These are phyloP conservation scores for Serripes groenlandicus DNA, from an alignment of 2,888 invertebrate genomes.

Conservation along the genomic window DNA sequence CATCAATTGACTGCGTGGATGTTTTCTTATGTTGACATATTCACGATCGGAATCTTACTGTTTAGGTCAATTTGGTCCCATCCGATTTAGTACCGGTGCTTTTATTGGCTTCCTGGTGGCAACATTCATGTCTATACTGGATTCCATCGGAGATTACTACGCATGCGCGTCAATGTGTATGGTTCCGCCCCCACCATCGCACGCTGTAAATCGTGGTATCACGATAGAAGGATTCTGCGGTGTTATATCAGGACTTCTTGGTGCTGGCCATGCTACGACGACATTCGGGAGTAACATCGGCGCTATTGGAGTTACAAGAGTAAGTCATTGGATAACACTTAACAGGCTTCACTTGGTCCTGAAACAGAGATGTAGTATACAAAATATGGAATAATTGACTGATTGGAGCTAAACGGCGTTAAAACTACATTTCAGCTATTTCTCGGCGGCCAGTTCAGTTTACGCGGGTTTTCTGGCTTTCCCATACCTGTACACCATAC, in stretches of 20 bases:
- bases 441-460: too few relatives aligned
- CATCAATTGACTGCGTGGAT: too few relatives aligned
- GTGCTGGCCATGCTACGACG: constrained; percentile 94
- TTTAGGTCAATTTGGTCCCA: constrained; percentile 69
- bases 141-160: constrained; percentile 93
- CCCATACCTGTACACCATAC: too few relatives aligned
- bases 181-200: constrained; percentile 93
- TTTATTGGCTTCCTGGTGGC: constrained; percentile 75
- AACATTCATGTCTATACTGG: constrained; percentile 76
- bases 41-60: too few relatives aligned
- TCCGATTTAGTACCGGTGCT: constrained; percentile 66
- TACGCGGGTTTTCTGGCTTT: too few relatives aligned
- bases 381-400: too few relatives aligned
- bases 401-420: too few relatives aligned
- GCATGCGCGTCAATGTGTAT: constrained; percentile 91
- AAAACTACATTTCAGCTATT: too few relatives aligned
- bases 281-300: constrained; percentile 96
- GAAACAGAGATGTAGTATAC: too few relatives aligned
- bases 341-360: too few relatives aligned
- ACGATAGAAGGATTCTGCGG: constrained; percentile 93
- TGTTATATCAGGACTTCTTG: constrained; percentile 93
- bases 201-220: constrained; percentile 92
- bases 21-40: too few relatives aligned
- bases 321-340: too few relatives aligned
- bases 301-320: constrained; percentile 94